A percentile compares a stretch with the other conserved stretches of the same genome.
Conservation (phyloP, 2,888 invertebrate species). For the Lordiphosa andalusiaca region DNA sequence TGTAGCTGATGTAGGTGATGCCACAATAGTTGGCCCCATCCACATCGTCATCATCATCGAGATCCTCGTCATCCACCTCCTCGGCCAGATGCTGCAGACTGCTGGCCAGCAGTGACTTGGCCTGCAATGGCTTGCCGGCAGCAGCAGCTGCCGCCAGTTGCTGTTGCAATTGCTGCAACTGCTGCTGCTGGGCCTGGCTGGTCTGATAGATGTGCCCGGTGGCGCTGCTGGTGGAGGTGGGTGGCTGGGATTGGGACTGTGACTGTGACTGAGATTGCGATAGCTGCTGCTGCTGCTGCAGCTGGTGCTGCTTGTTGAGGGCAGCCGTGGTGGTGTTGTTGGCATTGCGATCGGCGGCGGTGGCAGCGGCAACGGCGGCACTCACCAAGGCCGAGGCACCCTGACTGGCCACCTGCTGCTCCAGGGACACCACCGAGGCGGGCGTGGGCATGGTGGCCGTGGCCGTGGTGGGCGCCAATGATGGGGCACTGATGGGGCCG, state of each 20-base stretch:
- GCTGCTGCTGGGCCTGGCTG: constrained; percentile 57
- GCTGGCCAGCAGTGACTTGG: constrained; percentile 96
- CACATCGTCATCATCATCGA: constrained; percentile 95
- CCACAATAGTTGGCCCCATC: constrained; percentile 97
- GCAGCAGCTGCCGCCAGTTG: constrained; percentile 94
- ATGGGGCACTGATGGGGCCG: constrained; percentile 74
- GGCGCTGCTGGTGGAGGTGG: constrained; percentile 85
- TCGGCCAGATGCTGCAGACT: constrained; percentile 98
- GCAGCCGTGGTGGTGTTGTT: constrained; percentile 55
- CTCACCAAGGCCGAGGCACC: constrained; percentile 51
- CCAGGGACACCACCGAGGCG: constrained; percentile 46
- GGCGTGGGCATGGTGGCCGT: constrained; percentile 39
- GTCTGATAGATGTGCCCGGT: constrained; percentile 63
- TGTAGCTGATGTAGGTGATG: constrained; percentile 84
- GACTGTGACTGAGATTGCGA: constrained; percentile 80
- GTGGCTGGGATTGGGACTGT: constrained; percentile 80
- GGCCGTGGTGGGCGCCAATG: constrained; percentile 52
- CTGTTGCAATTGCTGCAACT: constrained; percentile 81
- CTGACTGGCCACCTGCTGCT: constrained; percentile 26
- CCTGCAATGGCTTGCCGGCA: constrained; percentile 96
- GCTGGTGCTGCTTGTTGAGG: constrained; percentile 37
- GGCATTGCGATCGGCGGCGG: constrained; percentile 53
- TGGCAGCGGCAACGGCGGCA: constrained; percentile 54
- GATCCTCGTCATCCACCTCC: constrained; percentile 96
- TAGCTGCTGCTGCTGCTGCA: constrained; percentile 57